Evolutionary conservation across 2,888 invertebrate genomes (phyloP).

Genomic region (Drosophila prostipennis): DNA sequence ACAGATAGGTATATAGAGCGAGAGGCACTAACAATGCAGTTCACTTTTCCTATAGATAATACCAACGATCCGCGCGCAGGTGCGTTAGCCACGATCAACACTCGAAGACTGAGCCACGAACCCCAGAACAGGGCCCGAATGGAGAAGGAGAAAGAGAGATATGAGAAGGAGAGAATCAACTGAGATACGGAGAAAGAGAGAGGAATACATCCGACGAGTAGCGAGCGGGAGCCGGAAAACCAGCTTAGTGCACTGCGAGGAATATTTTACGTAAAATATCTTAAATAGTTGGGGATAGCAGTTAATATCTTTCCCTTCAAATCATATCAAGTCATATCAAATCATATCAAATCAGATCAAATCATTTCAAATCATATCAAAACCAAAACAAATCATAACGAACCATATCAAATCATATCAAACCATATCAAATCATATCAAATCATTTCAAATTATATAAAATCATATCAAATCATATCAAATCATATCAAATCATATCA

Average conservation of each 20-base stretch:
- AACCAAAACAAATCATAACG: too few species aligned
- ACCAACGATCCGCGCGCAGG: conserved; percentile 77
- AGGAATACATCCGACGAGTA: conserved; percentile 49
- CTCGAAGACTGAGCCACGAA: conserved; percentile 83
- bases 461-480: too few species aligned
- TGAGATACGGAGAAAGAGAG: conserved; percentile 34
- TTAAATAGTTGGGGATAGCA: too few species aligned
- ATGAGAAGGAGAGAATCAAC: conserved; percentile 11
- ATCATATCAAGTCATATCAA: too few species aligned
- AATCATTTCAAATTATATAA: too few species aligned
- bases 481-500: too few species aligned
- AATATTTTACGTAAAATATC: background rate
- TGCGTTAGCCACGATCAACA: conserved; percentile 84
- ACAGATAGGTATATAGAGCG: conserved; percentile 31
- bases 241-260: conserved; percentile 41
- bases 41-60: conserved; percentile 33
- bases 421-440: too few species aligned
- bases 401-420: too few species aligned
- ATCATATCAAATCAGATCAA: too few species aligned
- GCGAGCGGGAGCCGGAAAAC: conserved; percentile 44
- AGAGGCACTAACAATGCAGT: conserved; percentile 53
- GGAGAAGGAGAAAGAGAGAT: conserved; percentile 21
- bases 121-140: conserved; percentile 29
- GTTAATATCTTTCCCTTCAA: too few species aligned
- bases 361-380: too few species aligned